phyloP scores from a whole-genome alignment of 2,888 invertebrate species.

The Ophion costatus region DNA sequence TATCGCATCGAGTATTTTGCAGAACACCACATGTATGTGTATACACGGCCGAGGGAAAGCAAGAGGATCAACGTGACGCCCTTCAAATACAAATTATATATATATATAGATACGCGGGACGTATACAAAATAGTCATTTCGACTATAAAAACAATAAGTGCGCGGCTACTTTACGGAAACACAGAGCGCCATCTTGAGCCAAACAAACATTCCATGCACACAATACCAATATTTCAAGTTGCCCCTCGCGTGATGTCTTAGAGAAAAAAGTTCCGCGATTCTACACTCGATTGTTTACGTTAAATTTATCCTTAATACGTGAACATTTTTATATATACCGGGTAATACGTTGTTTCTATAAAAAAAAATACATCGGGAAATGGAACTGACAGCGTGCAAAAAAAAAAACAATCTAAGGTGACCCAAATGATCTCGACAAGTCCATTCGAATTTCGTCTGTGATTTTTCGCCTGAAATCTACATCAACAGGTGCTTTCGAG shows the following conservation, averaged over 20 bases:
- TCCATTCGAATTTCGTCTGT: neutral
- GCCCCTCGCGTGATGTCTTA: slow-evolving; percentile 1
- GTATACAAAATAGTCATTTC: slow-evolving; percentile 53
- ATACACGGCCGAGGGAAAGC: slow-evolving; percentile 18
- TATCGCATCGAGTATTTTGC: slow-evolving; percentile 44
- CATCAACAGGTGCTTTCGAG: neutral
- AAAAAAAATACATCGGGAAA: neutral
- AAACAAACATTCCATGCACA: slow-evolving; percentile 58
- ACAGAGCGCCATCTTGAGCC: slow-evolving; percentile 4
- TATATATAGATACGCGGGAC: slow-evolving; percentile 55
- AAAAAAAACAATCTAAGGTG: neutral
- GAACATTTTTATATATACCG: neutral
- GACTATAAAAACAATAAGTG: slow-evolving; percentile 38
- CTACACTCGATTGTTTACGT: neutral
- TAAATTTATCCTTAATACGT: neutral
- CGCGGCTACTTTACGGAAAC: slow-evolving; percentile 27
- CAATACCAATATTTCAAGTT: slow-evolving; percentile 20
- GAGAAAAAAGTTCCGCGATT: slow-evolving; percentile 5
- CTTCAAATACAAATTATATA: slow-evolving; percentile 33
- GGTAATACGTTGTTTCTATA: neutral
- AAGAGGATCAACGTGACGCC: slow-evolving; percentile 26
- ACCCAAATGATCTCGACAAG: neutral
- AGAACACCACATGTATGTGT: slow-evolving; percentile 29
- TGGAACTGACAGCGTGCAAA: neutral
- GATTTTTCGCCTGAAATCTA: neutral